Evolutionary conservation across 2,888 invertebrate species (phyloP).

Genomic region (Hypercompe scribonia): DNA sequence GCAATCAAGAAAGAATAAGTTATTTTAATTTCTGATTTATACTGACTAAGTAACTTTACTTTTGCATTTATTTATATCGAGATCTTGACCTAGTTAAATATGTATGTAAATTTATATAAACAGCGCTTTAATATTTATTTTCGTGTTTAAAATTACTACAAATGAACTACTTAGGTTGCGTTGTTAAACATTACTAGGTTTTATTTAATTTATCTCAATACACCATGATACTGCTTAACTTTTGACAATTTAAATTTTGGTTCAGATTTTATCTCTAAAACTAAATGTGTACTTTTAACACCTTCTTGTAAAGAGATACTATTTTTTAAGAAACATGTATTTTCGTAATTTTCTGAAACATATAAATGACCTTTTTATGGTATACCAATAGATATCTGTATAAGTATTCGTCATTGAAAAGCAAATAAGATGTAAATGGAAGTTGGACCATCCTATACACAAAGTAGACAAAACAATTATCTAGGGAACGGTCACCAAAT

Average conservation of each 20-base stretch:
- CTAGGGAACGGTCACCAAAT: slow-evolving; percentile 11
- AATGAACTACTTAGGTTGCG: not conserved
- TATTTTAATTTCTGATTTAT: not conserved
- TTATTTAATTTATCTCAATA: too few relatives aligned
- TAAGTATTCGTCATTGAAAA: not conserved
- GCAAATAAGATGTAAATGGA: not conserved
- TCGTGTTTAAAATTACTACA: not conserved
- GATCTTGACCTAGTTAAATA: not conserved
- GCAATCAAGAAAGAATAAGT: not conserved
- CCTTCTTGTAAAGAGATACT: too few relatives aligned
- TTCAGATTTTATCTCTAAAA: too few relatives aligned
- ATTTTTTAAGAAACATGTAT: too few relatives aligned
- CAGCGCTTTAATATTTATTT: not conserved
- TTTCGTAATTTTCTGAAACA: too few relatives aligned
- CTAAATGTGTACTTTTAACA: too few relatives aligned
- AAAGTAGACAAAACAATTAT: slow-evolving; percentile 8
- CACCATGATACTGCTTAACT: too few relatives aligned
- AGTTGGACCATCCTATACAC: slow-evolving; percentile 10
- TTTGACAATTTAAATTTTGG: too few relatives aligned
- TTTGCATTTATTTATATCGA: not conserved
- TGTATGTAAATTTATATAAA: not conserved
- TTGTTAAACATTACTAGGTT: not conserved
- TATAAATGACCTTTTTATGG: too few relatives aligned
- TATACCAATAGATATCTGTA: not conserved
- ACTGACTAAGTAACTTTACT: too few relatives aligned